A percentile compares a stretch with the other conserved stretches of the same genome.
Evolutionary conservation across 92 coral and sea anemone species (phyloP).

Genomic region (Desmophyllum pertusum): DNA sequence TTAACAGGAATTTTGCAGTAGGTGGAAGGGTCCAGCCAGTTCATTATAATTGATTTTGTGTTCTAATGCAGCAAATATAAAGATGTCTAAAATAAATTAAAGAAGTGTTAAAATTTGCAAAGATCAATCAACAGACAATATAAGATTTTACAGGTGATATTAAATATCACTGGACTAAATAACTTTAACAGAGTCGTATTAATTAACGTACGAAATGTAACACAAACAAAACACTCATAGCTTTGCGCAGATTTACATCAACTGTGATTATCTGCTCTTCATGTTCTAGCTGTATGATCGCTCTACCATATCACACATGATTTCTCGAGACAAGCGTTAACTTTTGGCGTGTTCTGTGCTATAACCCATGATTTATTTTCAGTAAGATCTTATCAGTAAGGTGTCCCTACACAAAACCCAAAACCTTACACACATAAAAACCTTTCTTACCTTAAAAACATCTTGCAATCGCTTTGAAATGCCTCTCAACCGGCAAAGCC

Average conservation of each 20-base stretch:
- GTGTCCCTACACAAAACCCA: not conserved
- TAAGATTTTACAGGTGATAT: not conserved
- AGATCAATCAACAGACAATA: not conserved
- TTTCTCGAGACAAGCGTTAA: not conserved
- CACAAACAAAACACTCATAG: not conserved
- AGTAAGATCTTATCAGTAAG: not conserved
- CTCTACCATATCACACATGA: not conserved
- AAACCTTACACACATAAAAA: not conserved
- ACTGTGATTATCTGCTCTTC: not conserved
- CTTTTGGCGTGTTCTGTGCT: not conserved
- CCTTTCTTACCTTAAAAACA: conserved; percentile 64
- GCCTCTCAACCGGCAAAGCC: conserved; percentile 76
- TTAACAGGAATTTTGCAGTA: too few relatives aligned
- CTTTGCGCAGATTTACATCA: not conserved
- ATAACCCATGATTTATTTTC: not conserved
- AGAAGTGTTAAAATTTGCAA: not conserved
- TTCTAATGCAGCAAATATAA: not conserved
- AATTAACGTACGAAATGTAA: not conserved
- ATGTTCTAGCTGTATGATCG: not conserved
- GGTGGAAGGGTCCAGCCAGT: not conserved
- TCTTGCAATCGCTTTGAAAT: conserved; percentile 78
- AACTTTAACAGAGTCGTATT: not conserved
- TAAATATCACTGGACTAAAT: not conserved
- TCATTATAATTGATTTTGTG: too few relatives aligned
- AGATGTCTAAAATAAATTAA: not conserved